Conservation (phyloP, 2,113 vertebrate genomes). For the Verasper variegatus region DNA sequence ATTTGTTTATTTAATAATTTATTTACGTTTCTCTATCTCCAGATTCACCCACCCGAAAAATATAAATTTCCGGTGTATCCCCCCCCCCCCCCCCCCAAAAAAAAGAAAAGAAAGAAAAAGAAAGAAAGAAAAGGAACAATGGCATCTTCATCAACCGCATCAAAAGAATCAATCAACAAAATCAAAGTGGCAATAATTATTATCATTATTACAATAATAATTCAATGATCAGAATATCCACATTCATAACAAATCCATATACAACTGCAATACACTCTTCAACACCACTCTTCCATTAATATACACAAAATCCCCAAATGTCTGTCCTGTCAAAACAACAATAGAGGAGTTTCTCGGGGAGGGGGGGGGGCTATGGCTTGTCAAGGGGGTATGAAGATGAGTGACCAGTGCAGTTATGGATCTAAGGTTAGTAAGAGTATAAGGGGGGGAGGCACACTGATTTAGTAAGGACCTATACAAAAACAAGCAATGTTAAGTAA, state of each 20-base stretch:
- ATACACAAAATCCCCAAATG: constrained; percentile 84
- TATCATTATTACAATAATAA: constrained; percentile 84
- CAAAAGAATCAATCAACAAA: constrained; percentile 80
- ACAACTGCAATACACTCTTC: constrained; percentile 85
- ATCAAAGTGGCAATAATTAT: constrained; percentile 83
- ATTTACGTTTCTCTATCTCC: constrained; percentile 85
- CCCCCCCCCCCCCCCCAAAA: constrained; percentile 48
- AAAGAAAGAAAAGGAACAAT: constrained; percentile 67
- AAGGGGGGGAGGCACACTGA: constrained; percentile 82
- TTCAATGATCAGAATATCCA: constrained; percentile 86
- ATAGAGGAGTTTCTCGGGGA: constrained; percentile 63
- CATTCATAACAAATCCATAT: constrained; percentile 87
- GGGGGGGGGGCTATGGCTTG: constrained; percentile 83
- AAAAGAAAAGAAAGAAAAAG: constrained; percentile 46
- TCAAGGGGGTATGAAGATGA: constrained; percentile 78
- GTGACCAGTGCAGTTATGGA: constrained; percentile 69
- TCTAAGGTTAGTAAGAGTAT: constrained; percentile 72
- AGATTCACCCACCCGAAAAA: constrained; percentile 85
- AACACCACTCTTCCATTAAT: constrained; percentile 86
- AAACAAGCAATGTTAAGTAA: constrained; percentile 76
- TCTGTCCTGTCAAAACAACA: constrained; percentile 83
- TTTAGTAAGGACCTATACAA: constrained; percentile 79
- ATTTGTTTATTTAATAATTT: constrained; percentile 85
- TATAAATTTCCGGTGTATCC: constrained; percentile 85
- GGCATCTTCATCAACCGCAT: constrained; percentile 79